A percentile compares a stretch with the other conserved stretches of the same genome.
Conservation (phyloP, 2,888 invertebrate genomes). For the Drosophila parthenogenetica region DNA sequence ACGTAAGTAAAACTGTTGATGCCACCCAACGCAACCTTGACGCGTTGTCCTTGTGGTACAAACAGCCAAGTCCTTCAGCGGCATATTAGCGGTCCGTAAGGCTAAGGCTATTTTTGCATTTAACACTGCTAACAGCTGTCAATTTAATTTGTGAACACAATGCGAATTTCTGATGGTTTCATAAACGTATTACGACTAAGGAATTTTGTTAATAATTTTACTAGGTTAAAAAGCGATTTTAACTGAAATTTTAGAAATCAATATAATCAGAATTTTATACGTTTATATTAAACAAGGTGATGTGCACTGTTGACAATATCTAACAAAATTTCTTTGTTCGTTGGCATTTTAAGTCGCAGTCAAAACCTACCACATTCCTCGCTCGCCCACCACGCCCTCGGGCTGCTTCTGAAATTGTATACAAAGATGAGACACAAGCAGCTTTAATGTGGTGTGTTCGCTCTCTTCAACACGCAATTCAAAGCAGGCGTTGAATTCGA, state of each 20-base stretch:
- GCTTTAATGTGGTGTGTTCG: conserved; percentile 24
- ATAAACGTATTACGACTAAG: too few species aligned
- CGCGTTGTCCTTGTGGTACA: conserved; percentile 11
- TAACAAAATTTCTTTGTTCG: conserved; percentile 13
- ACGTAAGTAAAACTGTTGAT: conserved; percentile 26
- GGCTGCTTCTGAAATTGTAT: conserved; percentile 3
- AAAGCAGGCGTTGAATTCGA: neutral
- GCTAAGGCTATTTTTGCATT: neutral
- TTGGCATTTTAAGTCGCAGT: conserved; percentile 11
- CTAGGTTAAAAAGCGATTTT: too few species aligned
- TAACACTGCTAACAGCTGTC: neutral
- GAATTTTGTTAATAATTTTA: too few species aligned
- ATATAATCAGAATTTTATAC: neutral
- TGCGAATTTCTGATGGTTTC: neutral
- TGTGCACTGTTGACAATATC: neutral
- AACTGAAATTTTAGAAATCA: neutral
- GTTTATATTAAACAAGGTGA: neutral
- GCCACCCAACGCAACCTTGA: conserved; percentile 8
- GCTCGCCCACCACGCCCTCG: neutral
- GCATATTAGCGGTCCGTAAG: neutral
- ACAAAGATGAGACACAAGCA: conserved; percentile 9
- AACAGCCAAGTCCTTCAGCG: conserved; percentile 13
- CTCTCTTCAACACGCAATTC: conserved; percentile 28
- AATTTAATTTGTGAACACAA: neutral
- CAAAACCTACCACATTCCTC: neutral